phyloP scores from a whole-genome alignment of 2,797 vertebrate species.

The Rhinella marina region DNA sequence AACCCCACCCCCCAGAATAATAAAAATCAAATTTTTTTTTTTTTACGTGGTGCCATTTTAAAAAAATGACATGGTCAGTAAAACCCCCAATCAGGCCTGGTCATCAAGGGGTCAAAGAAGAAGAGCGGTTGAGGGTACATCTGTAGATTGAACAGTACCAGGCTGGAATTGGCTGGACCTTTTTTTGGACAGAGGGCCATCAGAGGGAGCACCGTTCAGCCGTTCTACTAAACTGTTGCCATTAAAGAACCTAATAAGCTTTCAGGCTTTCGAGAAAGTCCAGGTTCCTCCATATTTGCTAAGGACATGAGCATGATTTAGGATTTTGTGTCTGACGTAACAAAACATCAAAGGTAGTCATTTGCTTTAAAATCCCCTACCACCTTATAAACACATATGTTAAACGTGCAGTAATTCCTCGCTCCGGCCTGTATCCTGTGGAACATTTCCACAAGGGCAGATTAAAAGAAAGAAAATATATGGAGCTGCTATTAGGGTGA shows the following conservation, averaged over 20 bases:
- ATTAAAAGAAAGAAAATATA: slow-evolving; percentile 33
- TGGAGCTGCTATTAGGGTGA: slow-evolving; percentile 7
- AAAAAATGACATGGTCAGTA: not conserved
- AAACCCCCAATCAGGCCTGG: not conserved
- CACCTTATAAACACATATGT: slow-evolving; percentile 35
- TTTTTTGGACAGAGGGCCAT: not conserved
- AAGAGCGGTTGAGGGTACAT: not conserved
- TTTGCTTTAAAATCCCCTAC: slow-evolving; percentile 31
- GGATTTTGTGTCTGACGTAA: not conserved
- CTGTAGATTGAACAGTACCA: not conserved
- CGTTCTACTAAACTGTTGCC: not conserved
- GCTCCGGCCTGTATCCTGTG: slow-evolving; percentile 23
- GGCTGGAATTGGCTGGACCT: not conserved
- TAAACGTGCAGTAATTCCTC: slow-evolving; percentile 34
- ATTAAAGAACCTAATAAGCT: slow-evolving; percentile 3
- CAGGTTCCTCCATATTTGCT: not conserved
- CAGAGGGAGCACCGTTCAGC: not conserved
- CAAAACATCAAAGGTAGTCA: slow-evolving; percentile 28
- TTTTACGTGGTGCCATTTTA: too few relatives aligned
- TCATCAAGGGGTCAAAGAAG: not conserved
- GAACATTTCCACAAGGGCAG: slow-evolving; percentile 33
- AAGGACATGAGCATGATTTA: slow-evolving; percentile 8
- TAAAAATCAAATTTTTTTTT: too few relatives aligned
- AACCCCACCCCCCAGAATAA: too few relatives aligned
- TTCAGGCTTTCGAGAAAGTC: not conserved